Conservation (phyloP, 2,113 vertebrate genomes). For the Elachura formosa region DNA sequence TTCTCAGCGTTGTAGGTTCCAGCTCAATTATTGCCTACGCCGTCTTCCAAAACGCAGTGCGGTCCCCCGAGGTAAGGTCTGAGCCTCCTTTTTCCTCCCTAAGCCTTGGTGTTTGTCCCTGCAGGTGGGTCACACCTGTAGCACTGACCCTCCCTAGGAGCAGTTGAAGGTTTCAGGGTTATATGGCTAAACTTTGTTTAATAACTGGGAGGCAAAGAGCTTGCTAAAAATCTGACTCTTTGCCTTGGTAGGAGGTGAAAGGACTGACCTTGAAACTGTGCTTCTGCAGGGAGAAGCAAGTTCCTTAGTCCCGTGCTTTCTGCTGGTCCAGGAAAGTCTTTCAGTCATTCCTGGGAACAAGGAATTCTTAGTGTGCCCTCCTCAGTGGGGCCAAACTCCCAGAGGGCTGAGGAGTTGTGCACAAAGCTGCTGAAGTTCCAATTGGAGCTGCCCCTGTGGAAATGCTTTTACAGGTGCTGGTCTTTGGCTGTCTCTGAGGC, state of each 20-base stretch:
- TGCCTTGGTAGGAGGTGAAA: background rate
- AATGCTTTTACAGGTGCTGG: background rate
- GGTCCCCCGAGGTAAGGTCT: conserved; percentile 71
- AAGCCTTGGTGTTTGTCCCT: background rate
- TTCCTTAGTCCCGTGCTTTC: accelerated
- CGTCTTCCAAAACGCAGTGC: conserved; percentile 65
- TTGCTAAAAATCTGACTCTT: background rate
- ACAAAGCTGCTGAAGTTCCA: background rate
- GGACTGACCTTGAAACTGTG: background rate
- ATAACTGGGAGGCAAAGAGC: background rate
- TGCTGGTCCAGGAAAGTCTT: background rate
- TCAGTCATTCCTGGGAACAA: background rate
- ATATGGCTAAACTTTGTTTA: background rate
- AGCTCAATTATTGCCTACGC: conserved; percentile 74
- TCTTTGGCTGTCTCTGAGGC: background rate
- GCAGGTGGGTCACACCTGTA: background rate
- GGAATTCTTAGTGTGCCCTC: accelerated
- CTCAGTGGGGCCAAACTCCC: background rate
- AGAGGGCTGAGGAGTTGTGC: background rate
- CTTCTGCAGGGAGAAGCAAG: background rate
- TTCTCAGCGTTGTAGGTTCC: conserved; percentile 73
- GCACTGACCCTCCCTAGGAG: background rate
- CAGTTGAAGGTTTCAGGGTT: background rate
- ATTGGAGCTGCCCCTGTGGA: background rate
- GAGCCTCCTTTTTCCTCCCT: background rate